A percentile compares a stretch with the other conserved stretches of the same genome.
Evolutionary conservation across 1,140 invertebrate species (phyloP).

Genomic region (Diabrotica virgifera): DNA sequence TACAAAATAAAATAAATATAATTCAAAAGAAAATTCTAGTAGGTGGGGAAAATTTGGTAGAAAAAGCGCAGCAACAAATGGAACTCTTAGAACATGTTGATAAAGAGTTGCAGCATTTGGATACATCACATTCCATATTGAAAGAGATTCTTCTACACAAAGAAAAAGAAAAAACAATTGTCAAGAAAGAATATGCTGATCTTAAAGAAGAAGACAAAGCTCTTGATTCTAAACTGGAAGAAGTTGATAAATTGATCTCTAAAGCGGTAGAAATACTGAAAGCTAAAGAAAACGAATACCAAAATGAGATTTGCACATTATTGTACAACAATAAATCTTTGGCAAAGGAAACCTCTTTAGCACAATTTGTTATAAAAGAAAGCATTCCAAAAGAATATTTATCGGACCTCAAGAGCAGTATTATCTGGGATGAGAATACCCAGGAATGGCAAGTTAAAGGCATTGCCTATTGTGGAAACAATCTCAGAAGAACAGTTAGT

Average conservation of each 20-base stretch:
- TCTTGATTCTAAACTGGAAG: slow-evolving; percentile 89
- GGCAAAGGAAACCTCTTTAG: slow-evolving; percentile 81
- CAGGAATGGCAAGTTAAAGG: slow-evolving; percentile 28
- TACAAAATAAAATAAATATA: slow-evolving; percentile 82
- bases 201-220: slow-evolving; percentile 90
- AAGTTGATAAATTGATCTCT: slow-evolving; percentile 75
- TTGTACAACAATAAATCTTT: slow-evolving; percentile 89
- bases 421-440: slow-evolving; percentile 24
- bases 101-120: slow-evolving; percentile 78
- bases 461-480: slow-evolving; percentile 30
- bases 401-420: slow-evolving; percentile 23
- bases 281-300: slow-evolving; percentile 88
- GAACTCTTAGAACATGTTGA: slow-evolving; percentile 83
- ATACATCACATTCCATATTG: slow-evolving; percentile 77
- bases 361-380: slow-evolving; percentile 76
- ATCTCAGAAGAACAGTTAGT: slow-evolving; percentile 19
- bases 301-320: slow-evolving; percentile 91
- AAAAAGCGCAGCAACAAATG: slow-evolving; percentile 93
- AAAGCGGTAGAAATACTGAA: slow-evolving; percentile 78
- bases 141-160: slow-evolving; percentile 78
- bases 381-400: slow-evolving; percentile 22
- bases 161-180: slow-evolving; percentile 86
- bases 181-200: slow-evolving; percentile 90
- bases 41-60: slow-evolving; percentile 95
- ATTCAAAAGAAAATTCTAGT: slow-evolving; percentile 95